A percentile compares a stretch with the other conserved stretches of the same genome.
Conservation (phyloP, 2,797 vertebrate species). For the Eleutherodactylus coqui region DNA sequence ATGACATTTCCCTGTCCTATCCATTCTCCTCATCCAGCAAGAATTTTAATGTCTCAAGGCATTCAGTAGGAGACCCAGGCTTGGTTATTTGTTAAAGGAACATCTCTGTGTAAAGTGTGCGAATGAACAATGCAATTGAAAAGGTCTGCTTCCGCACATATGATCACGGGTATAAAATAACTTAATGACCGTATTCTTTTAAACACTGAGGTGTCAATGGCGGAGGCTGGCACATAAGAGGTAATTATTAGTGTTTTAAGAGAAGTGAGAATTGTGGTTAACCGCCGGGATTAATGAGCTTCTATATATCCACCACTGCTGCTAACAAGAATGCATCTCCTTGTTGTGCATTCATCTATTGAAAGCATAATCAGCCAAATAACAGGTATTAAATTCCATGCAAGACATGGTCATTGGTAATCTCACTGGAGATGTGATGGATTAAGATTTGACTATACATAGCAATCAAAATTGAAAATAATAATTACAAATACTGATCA, state of each 20-base stretch:
- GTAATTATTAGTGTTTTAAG: slow-evolving; percentile 26
- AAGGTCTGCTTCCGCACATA: not conserved
- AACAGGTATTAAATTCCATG: slow-evolving; percentile 38
- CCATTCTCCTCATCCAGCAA: not conserved
- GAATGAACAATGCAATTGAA: not conserved
- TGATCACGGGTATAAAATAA: not conserved
- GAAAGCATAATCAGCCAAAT: slow-evolving; percentile 26
- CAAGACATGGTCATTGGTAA: not conserved
- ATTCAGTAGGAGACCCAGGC: too few species aligned
- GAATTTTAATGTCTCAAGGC: not conserved
- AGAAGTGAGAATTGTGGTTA: slow-evolving; percentile 37
- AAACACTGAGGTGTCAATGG: slow-evolving; percentile 10
- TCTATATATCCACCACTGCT: slow-evolving; percentile 23
- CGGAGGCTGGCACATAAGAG: not conserved
- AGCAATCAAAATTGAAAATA: not conserved
- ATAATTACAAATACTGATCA: slow-evolving; percentile 3
- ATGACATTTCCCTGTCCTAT: not conserved
- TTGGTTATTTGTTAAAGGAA: too few species aligned
- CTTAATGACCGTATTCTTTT: not conserved
- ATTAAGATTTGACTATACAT: not conserved
- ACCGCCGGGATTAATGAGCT: slow-evolving; percentile 47
- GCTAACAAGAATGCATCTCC: slow-evolving; percentile 29
- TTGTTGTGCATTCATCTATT: slow-evolving; percentile 31
- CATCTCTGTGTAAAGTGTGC: not conserved
- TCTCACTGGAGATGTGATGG: not conserved